Base-by-base conservation (phyloP, 30 jellyfish, hydroid and myxozoan genomes). In the Aurelia sp. region DNA sequence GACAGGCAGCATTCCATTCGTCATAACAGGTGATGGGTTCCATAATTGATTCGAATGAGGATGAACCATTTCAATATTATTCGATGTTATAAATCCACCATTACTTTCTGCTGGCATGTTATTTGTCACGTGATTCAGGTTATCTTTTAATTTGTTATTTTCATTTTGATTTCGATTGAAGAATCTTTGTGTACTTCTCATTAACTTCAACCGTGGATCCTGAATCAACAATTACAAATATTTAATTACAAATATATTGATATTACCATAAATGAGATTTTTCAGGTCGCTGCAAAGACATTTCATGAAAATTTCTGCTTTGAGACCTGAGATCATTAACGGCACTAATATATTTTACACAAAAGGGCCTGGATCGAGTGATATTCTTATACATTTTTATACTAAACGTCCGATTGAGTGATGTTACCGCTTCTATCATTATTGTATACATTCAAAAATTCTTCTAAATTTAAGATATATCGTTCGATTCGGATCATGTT, bases 171-270 rank as follows among this genome's bases (percentile, higher is more conserved):
- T 86, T 33, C 89, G 96, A 53, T 66, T 75, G 76, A 74, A 83
- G 69, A 84, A 85, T 23, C 82, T 95, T 68, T 87, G 96, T 58
- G 96, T 88, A 79, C 98, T 93, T 62, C 87, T 93, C 66, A 93
- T 73, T 31, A 93, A 83, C 71, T 93, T 88, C 81, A 80, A 71
- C 9, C 98, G 97, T 2, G 98, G 97, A 37, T 84, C 95, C 98
- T 92, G 77, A 13, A 44, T 9, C 50, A 44, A 44, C 55, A 44
- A 37, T 37, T 20, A 15, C 37, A 53, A 7, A 13, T 21, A 21
- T 40, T 68, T 3, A 40, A 59, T 11, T 12, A 44, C 55, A 23
- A 37, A 66, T 30, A 66, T 37, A 3, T 10, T 10, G 21, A 59
- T 10, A 59, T 59, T 27, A 27, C 33, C 33, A 27, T 27, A 27